phyloP scores from a whole-genome alignment of 2,888 invertebrate genomes.

The Dermolepida albohirtum region DNA sequence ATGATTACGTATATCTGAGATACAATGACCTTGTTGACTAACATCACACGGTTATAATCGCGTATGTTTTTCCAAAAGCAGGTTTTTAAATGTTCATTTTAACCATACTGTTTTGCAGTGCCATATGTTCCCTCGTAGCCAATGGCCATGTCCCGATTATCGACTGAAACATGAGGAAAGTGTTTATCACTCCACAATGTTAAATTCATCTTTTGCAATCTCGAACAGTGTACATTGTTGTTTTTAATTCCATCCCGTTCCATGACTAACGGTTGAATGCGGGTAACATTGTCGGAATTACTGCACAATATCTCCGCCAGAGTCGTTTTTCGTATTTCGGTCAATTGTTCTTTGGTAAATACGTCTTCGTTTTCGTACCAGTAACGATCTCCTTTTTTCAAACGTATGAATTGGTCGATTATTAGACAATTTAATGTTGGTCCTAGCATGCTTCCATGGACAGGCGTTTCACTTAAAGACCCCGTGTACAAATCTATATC shows the following conservation, averaged over 20 bases:
- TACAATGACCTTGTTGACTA: conserved; percentile 39
- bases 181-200: conserved; percentile 69
- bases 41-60: conserved; percentile 32
- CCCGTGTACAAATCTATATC: conserved; percentile 93
- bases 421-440: conserved; percentile 88
- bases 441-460: conserved; percentile 80
- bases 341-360: conserved; percentile 81
- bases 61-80: conserved; percentile 36
- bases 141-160: conserved; percentile 42
- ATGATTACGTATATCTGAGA: not conserved
- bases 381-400: conserved; percentile 86
- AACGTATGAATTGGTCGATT: conserved; percentile 84
- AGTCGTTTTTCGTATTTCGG: conserved; percentile 82
- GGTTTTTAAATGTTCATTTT: conserved; percentile 32
- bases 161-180: conserved; percentile 31
- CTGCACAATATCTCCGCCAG: conserved; percentile 82
- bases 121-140: conserved; percentile 40
- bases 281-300: conserved; percentile 75
- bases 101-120: conserved; percentile 15
- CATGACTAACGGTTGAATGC: conserved; percentile 79
- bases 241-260: conserved; percentile 67
- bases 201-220: conserved; percentile 71
- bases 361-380: conserved; percentile 87
- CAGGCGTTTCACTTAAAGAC: conserved; percentile 83
- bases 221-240: conserved; percentile 75